phyloP scores from a whole-genome alignment of 2,797 vertebrate species.

The Anguilla marmorata region DNA sequence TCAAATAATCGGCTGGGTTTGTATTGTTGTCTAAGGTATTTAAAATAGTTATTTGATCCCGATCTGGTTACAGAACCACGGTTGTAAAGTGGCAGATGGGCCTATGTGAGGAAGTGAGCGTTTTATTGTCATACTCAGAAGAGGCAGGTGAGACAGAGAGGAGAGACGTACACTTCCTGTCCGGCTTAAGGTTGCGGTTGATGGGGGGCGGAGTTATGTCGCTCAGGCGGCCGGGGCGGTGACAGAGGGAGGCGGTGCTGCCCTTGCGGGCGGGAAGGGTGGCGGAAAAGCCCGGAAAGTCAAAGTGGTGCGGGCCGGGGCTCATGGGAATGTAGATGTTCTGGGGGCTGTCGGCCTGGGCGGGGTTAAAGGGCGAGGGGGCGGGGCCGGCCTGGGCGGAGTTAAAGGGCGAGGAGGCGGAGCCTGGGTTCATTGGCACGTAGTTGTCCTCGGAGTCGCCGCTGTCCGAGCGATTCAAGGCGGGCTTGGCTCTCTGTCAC shows the following conservation, averaged over 20 bases:
- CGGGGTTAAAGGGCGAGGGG: constrained; percentile 79
- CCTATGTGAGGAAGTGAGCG: not conserved
- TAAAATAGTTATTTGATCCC: not conserved
- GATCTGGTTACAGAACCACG: not conserved
- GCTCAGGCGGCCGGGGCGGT: constrained; percentile 78
- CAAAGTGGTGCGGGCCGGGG: constrained; percentile 93
- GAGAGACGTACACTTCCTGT: constrained; percentile 73
- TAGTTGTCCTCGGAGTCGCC: constrained; percentile 97
- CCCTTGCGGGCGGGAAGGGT: constrained; percentile 85
- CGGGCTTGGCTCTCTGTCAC: constrained; percentile 77
- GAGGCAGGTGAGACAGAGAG: not conserved
- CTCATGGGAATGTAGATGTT: constrained; percentile 98
- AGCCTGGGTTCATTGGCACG: constrained; percentile 97
- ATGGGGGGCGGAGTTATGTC: constrained; percentile 95
- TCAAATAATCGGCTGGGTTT: not conserved
- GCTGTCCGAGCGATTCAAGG: constrained; percentile 87
- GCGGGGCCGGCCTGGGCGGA: constrained; percentile 79
- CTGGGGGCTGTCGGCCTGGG: constrained; percentile 86
- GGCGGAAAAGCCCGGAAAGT: constrained; percentile 82
- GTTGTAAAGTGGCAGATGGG: not conserved
- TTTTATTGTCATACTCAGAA: not conserved
- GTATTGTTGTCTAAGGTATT: not conserved
- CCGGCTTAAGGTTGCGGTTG: constrained; percentile 97
- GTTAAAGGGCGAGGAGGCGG: constrained; percentile 78
- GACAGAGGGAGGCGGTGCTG: constrained; percentile 80